Conservation (phyloP, 1,140 invertebrate species). For the Papilio xuthus region DNA sequence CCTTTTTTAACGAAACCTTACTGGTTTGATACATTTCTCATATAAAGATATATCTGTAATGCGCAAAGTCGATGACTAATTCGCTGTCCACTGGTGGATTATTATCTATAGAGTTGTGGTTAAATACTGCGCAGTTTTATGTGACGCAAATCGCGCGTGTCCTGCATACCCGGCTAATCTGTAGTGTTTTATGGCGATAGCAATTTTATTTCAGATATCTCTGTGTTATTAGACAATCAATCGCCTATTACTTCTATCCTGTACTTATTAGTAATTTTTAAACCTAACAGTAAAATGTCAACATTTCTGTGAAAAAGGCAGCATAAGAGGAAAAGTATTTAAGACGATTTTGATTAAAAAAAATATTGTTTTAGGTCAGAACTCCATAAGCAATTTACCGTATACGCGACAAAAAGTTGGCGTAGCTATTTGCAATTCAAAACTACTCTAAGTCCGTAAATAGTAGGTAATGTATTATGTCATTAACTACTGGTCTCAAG, state of each 20-base stretch:
- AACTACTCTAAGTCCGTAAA: background rate
- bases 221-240: background rate
- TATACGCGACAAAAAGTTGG: background rate
- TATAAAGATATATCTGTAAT: background rate
- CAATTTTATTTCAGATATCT: background rate
- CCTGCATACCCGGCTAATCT: background rate
- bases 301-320: background rate
- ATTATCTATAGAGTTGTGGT: slow-evolving; percentile 7
- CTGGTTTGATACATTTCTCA: background rate
- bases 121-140: slow-evolving; percentile 7
- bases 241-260: background rate
- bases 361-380: background rate
- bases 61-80: background rate
- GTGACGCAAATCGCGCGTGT: slow-evolving; percentile 20
- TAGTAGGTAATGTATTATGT: slow-evolving; percentile 1
- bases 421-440: background rate
- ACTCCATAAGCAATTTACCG: background rate
- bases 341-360: background rate
- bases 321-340: background rate
- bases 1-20: background rate
- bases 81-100: background rate
- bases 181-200: background rate
- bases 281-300: too few relatives aligned
- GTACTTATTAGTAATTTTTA: too few relatives aligned
- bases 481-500: background rate